Evolutionary conservation across 2,797 vertebrate genomes (phyloP), one percentile per base, ranked within the genome.

Genomic region (Botia almorhae): DNA sequence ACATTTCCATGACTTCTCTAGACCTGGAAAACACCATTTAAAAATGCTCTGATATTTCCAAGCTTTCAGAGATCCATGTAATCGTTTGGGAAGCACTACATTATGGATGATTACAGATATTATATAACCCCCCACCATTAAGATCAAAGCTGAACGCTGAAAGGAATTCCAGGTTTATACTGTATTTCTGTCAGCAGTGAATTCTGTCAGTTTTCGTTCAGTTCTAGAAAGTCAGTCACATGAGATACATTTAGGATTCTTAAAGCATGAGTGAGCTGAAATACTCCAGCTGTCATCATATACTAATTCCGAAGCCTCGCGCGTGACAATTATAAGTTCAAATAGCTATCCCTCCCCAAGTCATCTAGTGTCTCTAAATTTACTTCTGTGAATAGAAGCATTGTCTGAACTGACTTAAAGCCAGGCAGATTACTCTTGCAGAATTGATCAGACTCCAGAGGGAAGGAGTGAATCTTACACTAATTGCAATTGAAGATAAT

Each of bases 251-350:
- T 58, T 68, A 55, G 58, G 53, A 51, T 60, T 26, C 16, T 50
- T 11, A 71, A 46, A 55, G 65, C 70, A 50, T 36, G 50, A 76
- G 46, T 69, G 56, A 60, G 16, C 21, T 10, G 29, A 29, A 46
- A 69, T 69, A 69, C 43, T 81, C 26, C 58, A 78, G 67, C 71
- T 73, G 81, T 84, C 83, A 76, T 75, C 83, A 76, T 72, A 78
- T 69, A 17, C 55, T 74, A 76, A 80, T 83, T 79, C 73, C 26
- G 43, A 14, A 48, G 51, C 48, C 63, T 17, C 58, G 53, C 60
- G 68, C 36, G 74, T 43, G 56, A 46, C 19, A 29, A 10, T 7
- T 17, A 75, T 58, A 69, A 78, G 68, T 48, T 74, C 21, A 36
- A 50, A 75, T 29, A 68, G 82, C 69, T 23, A n/a, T n/a, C n/a